phyloP scores from a whole-genome alignment of 2,113 vertebrate genomes.

The Condylura cristata region DNA sequence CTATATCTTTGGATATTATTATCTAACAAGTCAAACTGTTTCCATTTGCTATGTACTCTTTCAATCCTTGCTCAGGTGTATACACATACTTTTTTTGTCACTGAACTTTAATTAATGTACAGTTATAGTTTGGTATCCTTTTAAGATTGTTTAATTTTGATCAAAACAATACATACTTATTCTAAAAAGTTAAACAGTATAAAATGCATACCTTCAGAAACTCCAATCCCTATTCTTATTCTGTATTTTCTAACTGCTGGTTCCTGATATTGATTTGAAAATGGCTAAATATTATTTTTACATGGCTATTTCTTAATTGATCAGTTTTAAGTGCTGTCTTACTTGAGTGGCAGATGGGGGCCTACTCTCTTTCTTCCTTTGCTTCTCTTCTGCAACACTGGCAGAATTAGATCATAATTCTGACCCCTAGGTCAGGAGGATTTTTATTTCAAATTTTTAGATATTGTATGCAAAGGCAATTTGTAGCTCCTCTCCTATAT shows the following conservation, averaged over 20 bases:
- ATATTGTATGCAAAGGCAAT: background rate
- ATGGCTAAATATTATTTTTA: background rate
- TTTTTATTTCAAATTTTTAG: background rate
- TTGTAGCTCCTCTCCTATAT: background rate
- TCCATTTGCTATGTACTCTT: background rate
- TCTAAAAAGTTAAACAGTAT: background rate
- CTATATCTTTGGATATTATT: background rate
- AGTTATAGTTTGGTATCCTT: background rate
- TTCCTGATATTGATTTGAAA: background rate
- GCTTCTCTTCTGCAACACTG: rapidly evolving
- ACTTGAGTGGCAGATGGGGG: background rate
- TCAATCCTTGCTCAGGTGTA: background rate
- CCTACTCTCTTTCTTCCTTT: background rate
- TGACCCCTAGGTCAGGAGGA: background rate
- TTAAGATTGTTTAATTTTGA: background rate
- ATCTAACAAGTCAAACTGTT: background rate
- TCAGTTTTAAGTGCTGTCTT: background rate
- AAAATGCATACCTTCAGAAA: background rate
- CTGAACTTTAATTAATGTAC: background rate
- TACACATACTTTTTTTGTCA: background rate
- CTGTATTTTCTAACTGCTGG: background rate
- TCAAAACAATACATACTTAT: background rate
- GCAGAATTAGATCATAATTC: background rate
- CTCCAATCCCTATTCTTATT: too few relatives aligned
- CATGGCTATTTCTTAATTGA: background rate